Evolutionary conservation across 2,797 vertebrate species (phyloP).

Genomic region (Emydoidea blandingii): DNA sequence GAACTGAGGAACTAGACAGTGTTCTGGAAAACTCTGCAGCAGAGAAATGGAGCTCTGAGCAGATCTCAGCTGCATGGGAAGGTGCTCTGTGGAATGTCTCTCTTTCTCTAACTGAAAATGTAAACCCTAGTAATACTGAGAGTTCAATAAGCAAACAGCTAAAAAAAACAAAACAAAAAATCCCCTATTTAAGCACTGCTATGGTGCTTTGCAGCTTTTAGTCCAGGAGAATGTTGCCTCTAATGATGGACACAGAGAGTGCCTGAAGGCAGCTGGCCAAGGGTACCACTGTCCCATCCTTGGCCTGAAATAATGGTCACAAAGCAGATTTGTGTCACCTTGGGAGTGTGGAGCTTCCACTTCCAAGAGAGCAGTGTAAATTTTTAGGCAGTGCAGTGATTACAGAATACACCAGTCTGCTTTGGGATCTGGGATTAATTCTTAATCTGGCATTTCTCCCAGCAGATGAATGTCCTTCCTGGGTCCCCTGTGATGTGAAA

Average conservation of each 20-base stretch:
- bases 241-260: not conserved
- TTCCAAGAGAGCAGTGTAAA: not conserved
- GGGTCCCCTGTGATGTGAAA: not conserved
- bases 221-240: not conserved
- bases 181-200: not conserved
- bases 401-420: not conserved
- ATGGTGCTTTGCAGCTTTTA: not conserved
- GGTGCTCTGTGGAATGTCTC: not conserved
- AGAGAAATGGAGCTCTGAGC: conserved; percentile 27
- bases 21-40: not conserved
- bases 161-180: conserved; percentile 32
- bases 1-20: not conserved
- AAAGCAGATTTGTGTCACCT: not conserved
- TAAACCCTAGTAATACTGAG: not conserved
- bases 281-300: not conserved
- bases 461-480: not conserved
- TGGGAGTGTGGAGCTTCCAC: not conserved
- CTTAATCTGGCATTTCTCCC: not conserved
- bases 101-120: not conserved
- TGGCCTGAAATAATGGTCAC: not conserved
- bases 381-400: not conserved
- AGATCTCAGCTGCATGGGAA: conserved; percentile 10
- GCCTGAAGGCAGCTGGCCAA: not conserved
- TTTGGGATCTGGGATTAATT: not conserved
- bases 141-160: conserved; percentile 27